Conservation (phyloP, 2,113 vertebrate species). For the Microcebus lehilahytsara region DNA sequence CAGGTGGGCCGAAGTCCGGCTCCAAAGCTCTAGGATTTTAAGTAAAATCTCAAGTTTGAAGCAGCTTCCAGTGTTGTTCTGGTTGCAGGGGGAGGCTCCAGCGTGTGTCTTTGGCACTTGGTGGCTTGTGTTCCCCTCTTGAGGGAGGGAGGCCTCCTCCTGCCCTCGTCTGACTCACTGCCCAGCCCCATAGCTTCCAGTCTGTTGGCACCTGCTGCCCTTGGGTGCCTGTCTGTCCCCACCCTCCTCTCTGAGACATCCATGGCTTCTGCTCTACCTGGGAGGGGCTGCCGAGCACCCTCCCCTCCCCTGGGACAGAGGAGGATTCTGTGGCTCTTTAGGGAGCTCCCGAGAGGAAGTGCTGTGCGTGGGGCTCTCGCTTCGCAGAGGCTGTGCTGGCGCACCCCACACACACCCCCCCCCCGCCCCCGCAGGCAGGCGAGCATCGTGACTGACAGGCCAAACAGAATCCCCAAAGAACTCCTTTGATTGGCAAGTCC, state of each 20-base stretch:
- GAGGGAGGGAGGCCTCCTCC: fast-evolving
- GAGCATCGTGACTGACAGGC: not conserved
- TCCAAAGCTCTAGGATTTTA: not conserved
- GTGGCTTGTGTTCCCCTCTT: not conserved
- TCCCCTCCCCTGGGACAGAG: not conserved
- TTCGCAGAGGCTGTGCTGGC: not conserved
- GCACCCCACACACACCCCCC: no score
- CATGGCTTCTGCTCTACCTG: not conserved
- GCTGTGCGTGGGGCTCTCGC: no score
- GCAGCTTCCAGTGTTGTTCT: not conserved
- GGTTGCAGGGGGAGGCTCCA: no score
- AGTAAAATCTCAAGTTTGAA: not conserved
- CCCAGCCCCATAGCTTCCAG: not conserved
- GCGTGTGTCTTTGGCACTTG: not conserved
- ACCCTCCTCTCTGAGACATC: not conserved
- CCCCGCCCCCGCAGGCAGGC: not conserved
- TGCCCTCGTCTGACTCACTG: fast-evolving
- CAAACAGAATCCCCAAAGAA: not conserved
- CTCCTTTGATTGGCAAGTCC: not conserved
- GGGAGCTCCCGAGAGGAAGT: not conserved
- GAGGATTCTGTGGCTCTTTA: not conserved
- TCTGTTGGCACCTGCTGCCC: not conserved
- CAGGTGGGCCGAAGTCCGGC: not conserved
- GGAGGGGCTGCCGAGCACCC: no score
- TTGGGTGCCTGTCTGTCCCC: not conserved